Conservation (phyloP, 2,113 vertebrate species). For the Spea bombifrons region DNA sequence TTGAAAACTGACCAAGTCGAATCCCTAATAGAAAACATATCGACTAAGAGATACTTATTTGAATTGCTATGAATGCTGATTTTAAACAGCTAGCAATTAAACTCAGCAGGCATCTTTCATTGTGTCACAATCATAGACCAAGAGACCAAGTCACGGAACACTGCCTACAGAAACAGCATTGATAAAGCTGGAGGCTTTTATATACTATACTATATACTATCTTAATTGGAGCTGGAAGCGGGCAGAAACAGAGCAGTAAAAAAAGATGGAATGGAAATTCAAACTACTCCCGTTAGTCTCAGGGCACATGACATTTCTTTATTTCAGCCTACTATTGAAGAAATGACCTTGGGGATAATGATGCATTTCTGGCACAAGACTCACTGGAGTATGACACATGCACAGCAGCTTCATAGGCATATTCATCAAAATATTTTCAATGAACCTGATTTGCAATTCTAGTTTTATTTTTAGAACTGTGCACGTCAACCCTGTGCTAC, state of each 20-base stretch:
- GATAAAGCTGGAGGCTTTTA: conserved; percentile 1
- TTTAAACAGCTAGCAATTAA: not conserved
- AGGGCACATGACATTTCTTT: conserved; percentile 23
- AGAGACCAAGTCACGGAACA: not conserved
- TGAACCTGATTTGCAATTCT: no score
- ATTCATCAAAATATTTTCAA: not conserved
- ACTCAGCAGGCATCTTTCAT: not conserved
- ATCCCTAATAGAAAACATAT: no score
- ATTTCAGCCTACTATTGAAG: not conserved
- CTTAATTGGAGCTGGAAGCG: conserved; percentile 17
- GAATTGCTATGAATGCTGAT: no score
- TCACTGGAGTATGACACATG: conserved; percentile 15
- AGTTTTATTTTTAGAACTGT: not conserved
- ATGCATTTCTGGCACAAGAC: conserved; percentile 5
- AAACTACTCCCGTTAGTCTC: not conserved
- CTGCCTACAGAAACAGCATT: conserved; percentile 2
- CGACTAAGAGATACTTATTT: no score
- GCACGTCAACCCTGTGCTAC: not conserved
- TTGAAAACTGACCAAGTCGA: no score
- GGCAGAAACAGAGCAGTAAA: conserved; percentile 10
- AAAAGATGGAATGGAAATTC: conserved; percentile 4
- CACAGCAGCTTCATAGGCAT: conserved; percentile 6
- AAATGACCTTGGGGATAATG: conserved; percentile 39
- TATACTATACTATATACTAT: not conserved
- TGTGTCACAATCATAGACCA: not conserved